A percentile compares a stretch with the other conserved stretches of the same genome.
phyloP scores from a whole-genome alignment of 2,888 invertebrate genomes.

The Drosophila lacicola region DNA sequence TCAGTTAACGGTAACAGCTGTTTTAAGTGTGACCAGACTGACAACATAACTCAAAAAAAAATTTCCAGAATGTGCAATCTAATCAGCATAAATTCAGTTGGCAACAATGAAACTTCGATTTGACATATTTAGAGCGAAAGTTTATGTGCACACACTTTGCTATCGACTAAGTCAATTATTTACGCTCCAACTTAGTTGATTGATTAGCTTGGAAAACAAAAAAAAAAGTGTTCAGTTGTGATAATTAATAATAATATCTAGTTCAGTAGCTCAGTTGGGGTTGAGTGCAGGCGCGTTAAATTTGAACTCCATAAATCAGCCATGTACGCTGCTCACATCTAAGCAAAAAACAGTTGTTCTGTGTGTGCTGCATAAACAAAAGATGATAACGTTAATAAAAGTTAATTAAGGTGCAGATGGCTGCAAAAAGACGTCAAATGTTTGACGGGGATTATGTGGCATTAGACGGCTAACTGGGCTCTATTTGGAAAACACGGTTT shows the following conservation, averaged over 20 bases:
- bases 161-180: slow-evolving; percentile 60
- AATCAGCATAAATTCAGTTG: slow-evolving; percentile 31
- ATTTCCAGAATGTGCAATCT: slow-evolving; percentile 43
- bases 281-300: slow-evolving; percentile 8
- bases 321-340: slow-evolving; percentile 18
- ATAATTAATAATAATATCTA: slow-evolving; percentile 10
- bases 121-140: slow-evolving; percentile 57
- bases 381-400: slow-evolving; percentile 50
- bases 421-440: slow-evolving; percentile 38
- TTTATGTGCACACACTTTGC: slow-evolving; percentile 28
- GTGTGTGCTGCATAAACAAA: slow-evolving; percentile 41
- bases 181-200: slow-evolving; percentile 58
- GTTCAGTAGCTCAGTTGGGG: slow-evolving; percentile 9
- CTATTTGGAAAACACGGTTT: slow-evolving; percentile 18
- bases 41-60: slow-evolving; percentile 15
- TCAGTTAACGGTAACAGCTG: not conserved
- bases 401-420: slow-evolving; percentile 40
- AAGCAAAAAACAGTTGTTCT: slow-evolving; percentile 15
- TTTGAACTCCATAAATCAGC: slow-evolving; percentile 40
- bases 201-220: slow-evolving; percentile 43
- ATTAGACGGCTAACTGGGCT: slow-evolving; percentile 22
- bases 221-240: too few relatives aligned
- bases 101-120: slow-evolving; percentile 17
- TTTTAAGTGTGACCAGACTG: slow-evolving; percentile 11
- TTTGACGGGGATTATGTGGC: slow-evolving; percentile 15